Percentiles rank a stretch among this genome's conserved stretches.
Conservation (phyloP, 1,140 invertebrate genomes). For the Zaprionus gabonicus region DNA sequence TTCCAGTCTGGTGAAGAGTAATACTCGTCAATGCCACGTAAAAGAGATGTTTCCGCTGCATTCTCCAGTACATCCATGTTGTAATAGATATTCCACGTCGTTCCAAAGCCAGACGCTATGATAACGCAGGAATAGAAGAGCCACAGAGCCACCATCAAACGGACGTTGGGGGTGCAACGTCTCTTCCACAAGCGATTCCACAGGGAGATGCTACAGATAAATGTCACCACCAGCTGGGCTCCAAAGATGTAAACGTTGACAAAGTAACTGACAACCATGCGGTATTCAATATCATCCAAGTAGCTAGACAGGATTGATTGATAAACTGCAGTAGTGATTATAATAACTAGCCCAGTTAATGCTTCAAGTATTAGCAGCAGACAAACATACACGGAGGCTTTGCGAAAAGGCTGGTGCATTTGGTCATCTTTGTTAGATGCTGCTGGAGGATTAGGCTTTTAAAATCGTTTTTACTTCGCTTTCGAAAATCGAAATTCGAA, state of each 20-base stretch:
- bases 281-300: constrained; percentile 53
- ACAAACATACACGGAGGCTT: constrained; percentile 59
- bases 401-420: constrained; percentile 76
- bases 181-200: constrained; percentile 71
- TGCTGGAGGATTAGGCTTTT: constrained; percentile 13
- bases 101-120: constrained; percentile 61
- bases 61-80: constrained; percentile 51
- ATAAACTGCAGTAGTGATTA: constrained; percentile 63
- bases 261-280: constrained; percentile 56
- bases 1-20: constrained; percentile 79
- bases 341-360: constrained; percentile 61
- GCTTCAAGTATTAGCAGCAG: constrained; percentile 66
- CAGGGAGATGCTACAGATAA: constrained; percentile 62
- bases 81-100: constrained; percentile 58
- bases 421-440: constrained; percentile 66
- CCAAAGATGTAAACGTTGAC: constrained; percentile 67
- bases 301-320: constrained; percentile 59
- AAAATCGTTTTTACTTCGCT: not conserved
- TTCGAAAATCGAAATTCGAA: constrained; percentile 19
- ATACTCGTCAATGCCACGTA: constrained; percentile 75
- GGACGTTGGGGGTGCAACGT: constrained; percentile 68
- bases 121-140: constrained; percentile 72
- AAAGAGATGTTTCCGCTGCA: constrained; percentile 57
- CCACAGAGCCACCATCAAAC: constrained; percentile 66
- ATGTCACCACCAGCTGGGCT: constrained; percentile 58